Evolutionary conservation across 2,888 invertebrate genomes (phyloP).

Genomic region (Byasa hedistus): DNA sequence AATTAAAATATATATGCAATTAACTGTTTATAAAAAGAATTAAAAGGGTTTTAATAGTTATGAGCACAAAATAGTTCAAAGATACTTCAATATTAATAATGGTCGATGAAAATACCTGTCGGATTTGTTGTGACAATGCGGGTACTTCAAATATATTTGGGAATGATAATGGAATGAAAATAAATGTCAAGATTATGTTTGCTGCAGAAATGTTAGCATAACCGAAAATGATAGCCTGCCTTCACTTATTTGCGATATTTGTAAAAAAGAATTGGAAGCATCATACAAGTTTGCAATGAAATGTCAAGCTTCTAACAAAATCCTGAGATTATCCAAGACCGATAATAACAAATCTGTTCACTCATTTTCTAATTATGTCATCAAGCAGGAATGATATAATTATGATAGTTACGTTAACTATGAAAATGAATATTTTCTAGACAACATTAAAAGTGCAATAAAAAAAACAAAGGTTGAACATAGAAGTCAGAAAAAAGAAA

Average conservation of each 20-base stretch:
- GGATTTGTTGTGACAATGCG: slow-evolving; percentile 52
- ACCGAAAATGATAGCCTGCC: slow-evolving; percentile 56
- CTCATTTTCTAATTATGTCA: slow-evolving; percentile 40
- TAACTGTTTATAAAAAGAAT: no score
- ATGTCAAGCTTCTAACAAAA: slow-evolving; percentile 57
- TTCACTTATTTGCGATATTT: slow-evolving; percentile 47
- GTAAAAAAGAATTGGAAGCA: slow-evolving; percentile 46
- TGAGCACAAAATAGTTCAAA: no score
- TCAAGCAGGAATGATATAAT: slow-evolving; percentile 47
- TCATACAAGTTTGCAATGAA: slow-evolving; percentile 56
- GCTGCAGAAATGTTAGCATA: slow-evolving; percentile 52
- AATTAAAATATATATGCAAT: no score
- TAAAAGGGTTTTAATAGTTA: no score
- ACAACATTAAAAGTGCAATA: slow-evolving; percentile 23
- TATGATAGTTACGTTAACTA: slow-evolving; percentile 27
- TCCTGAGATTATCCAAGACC: slow-evolving; percentile 40
- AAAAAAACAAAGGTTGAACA: background rate
- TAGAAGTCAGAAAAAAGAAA: slow-evolving; percentile 33
- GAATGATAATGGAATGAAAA: slow-evolving; percentile 35
- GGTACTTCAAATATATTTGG: slow-evolving; percentile 49
- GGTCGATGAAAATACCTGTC: slow-evolving; percentile 41
- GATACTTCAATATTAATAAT: slow-evolving; percentile 3
- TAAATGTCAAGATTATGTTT: slow-evolving; percentile 53
- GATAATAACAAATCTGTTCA: slow-evolving; percentile 27
- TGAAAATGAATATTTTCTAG: slow-evolving; percentile 31